A percentile compares a stretch with the other conserved stretches of the same genome.
Evolutionary conservation across 2,888 invertebrate species (phyloP).

Genomic region (Cerastis rubricosa): DNA sequence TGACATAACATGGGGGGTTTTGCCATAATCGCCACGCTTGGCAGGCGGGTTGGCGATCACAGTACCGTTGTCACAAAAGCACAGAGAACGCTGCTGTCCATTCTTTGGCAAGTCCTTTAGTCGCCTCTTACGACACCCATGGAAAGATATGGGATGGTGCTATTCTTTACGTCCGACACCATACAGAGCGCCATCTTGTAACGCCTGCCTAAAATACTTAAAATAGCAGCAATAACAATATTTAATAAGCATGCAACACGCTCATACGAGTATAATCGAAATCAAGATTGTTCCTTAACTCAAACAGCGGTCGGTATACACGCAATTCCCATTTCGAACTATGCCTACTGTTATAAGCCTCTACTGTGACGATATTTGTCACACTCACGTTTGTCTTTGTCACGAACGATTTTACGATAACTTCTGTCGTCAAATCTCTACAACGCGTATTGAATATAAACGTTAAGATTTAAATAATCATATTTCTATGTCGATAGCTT

Average conservation of each 20-base stretch:
- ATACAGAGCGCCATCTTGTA: background rate
- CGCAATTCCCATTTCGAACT: slow-evolving; percentile 7
- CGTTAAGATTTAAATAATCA: slow-evolving; percentile 25
- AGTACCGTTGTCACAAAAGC: too few species aligned
- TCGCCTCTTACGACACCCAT: too few species aligned
- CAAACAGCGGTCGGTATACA: slow-evolving; percentile 4
- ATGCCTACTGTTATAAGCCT: background rate
- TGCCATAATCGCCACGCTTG: too few species aligned
- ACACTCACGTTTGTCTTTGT: background rate
- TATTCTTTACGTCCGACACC: too few species aligned
- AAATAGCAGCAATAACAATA: background rate
- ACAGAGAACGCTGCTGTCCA: too few species aligned
- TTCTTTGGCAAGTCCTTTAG: too few species aligned
- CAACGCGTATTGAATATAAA: slow-evolving; percentile 39
- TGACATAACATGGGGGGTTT: too few species aligned
- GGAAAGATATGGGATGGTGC: too few species aligned
- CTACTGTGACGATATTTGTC: background rate
- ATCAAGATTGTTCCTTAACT: slow-evolving; percentile 12
- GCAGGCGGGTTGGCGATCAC: too few species aligned
- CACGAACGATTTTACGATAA: slow-evolving; percentile 23
- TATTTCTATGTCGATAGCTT: background rate
- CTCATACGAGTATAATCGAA: background rate
- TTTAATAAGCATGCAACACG: background rate
- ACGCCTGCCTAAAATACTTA: background rate
- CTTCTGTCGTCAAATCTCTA: slow-evolving; percentile 20